Evolutionary conservation across 1,140 invertebrate species (phyloP).

Genomic region (Euura lappo): DNA sequence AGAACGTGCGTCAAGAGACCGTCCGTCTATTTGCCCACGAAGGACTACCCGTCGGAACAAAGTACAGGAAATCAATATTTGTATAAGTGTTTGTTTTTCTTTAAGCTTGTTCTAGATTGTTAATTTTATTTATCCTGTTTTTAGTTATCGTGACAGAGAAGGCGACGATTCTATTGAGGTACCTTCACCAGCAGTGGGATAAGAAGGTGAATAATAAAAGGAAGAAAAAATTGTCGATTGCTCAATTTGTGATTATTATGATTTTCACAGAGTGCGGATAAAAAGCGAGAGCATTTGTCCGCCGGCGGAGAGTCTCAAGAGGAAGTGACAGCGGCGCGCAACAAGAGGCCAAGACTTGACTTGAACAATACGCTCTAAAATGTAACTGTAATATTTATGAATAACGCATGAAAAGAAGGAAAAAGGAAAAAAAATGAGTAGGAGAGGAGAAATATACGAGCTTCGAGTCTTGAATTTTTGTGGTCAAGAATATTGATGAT

Average conservation of each 20-base stretch:
- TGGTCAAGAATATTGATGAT: not conserved
- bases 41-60: constrained; percentile 89
- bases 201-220: constrained; percentile 73
- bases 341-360: constrained; percentile 56
- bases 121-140: constrained; percentile 54
- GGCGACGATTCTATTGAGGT: constrained; percentile 90
- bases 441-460: too few species aligned
- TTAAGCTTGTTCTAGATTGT: constrained; percentile 17
- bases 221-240: constrained; percentile 11
- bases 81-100: too few species aligned
- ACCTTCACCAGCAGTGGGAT: constrained; percentile 93
- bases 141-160: constrained; percentile 94
- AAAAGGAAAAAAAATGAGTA: not conserved
- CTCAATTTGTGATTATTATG: constrained; percentile 11
- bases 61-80: constrained; percentile 58
- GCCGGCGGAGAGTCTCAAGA: constrained; percentile 51
- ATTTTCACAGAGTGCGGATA: constrained; percentile 46
- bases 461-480: not conserved
- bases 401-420: not conserved
- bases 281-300: constrained; percentile 53
- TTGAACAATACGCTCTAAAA: constrained; percentile 47
- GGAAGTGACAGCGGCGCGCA: constrained; percentile 46
- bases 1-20: constrained; percentile 85
- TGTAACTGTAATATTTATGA: not conserved
- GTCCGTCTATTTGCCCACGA: constrained; percentile 88